Base-by-base conservation (phyloP, 2,113 vertebrate genomes). In the Labrus mixtus region DNA sequence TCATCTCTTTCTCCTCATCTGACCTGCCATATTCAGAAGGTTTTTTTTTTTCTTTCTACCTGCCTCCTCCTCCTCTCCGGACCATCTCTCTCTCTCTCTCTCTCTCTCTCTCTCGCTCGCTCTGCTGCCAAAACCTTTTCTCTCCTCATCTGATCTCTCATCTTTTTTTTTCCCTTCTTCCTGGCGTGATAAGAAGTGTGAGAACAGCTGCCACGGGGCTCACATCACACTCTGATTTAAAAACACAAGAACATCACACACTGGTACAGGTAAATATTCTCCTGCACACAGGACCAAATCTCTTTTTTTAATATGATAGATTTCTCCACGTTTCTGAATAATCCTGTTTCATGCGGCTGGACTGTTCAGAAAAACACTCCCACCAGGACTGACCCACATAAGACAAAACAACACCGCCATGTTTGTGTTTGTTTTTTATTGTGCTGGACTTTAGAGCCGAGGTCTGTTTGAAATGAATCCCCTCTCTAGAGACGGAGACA, bases 191-290 rank as follows among this genome's bases (percentile, higher is more conserved):
- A 17, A 73, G n/a, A 22, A 71, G 36, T 51, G 74, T 74, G 71
- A 77, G 53, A 83, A 66, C 65, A 82, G 74, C 82, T 83, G 85
- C 43, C 67, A 43, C 20, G 3, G 3, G 41, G 51, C 66, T 43
- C 23, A 16, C 60, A 37, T 57, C 55, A 48, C 66, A 37, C 25
- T 23, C 37, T 15, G 55, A 73, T 72, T 25, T 19, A 56, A 62
- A 56, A 17, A 57, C 3, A 68, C 63, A 33, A 1, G 13, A 11
- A 15, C n/a, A 8, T 16, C 19, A 23, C 16, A 37, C 45, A 59
- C 33, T 46, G 22, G 61, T 43, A 33, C 50, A 23, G 60, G 41
- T 63, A 63, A 46, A 46, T 29, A 25, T 12, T 43, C 60, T 19
- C 23, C 6, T 22, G 37, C n/a, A 37, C 41, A 36, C 23, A 57